A percentile compares a stretch with the other conserved stretches of the same genome.
These are phyloP conservation scores for Acanthosoma haemorrhoidale DNA, from an alignment of 2,888 invertebrate species.

Conservation along the genomic window DNA sequence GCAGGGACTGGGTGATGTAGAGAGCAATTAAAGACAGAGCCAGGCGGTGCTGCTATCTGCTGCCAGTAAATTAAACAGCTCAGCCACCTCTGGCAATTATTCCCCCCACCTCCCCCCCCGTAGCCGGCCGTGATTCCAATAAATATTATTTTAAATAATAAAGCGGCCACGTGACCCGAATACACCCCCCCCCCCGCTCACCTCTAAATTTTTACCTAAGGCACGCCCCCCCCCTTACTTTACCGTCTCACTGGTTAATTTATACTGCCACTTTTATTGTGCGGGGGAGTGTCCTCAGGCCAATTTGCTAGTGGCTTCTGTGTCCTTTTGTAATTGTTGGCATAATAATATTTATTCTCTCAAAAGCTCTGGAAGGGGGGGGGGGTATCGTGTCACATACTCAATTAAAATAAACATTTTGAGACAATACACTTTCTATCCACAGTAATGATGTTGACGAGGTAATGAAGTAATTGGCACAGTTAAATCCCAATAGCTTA, in stretches of 20 bases:
- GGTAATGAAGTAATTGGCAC: too few relatives aligned
- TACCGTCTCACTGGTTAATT: not conserved
- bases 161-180: constrained; percentile 34
- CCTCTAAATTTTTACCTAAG: not conserved
- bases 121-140: constrained; percentile 31
- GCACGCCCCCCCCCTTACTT: not conserved
- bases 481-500: too few relatives aligned
- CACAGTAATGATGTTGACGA: too few relatives aligned
- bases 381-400: too few relatives aligned
- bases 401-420: too few relatives aligned
- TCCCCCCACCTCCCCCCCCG: not conserved
- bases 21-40: constrained; percentile 8
- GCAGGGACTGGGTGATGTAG: not conserved
- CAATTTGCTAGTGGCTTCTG: too few relatives aligned
- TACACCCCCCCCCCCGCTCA: not conserved
- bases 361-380: too few relatives aligned
- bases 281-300: too few relatives aligned
- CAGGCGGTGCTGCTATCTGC: not conserved
- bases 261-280: too few relatives aligned
- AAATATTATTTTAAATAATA: constrained; percentile 36
- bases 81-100: not conserved
- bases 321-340: too few relatives aligned
- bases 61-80: not conserved
- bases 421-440: too few relatives aligned
- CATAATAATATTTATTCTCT: too few relatives aligned